Evolutionary conservation across 2,797 vertebrate genomes (phyloP), one percentile per base, ranked within the genome.

Genomic region (Smutsia temminckii): DNA sequence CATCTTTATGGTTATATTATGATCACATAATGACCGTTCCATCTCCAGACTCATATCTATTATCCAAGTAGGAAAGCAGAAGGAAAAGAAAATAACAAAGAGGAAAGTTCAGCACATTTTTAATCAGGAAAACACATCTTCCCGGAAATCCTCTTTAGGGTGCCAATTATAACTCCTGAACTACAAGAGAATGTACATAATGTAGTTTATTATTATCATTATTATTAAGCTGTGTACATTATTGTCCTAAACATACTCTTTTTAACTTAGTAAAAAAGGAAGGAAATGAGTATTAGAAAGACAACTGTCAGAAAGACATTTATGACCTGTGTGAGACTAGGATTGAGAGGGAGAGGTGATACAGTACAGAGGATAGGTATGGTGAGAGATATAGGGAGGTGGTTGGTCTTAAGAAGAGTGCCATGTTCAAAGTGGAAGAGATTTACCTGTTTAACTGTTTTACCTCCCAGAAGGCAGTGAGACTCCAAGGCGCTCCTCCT

Each of bases 161-260:
- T 59, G 21, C 34, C 27, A 49, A n/a, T 51, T 59, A 74, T 4
- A 61, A 7, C 20, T 53, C 25, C 25, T 53, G 53, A 40, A 1
- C 5, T 25, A 10, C n/a, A 42, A 79, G 2, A 3, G 17, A 72
- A 75, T 18, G 6, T 71, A 21, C 12, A 1, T 21, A n/a, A 79
- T 25, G 6, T 21, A 53, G 13, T 37, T 78, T 51, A 57, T 13
- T 0, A 34, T 64, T 17, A 5, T 32, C n/a, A 14, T 37, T 21
- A 0, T 40, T 16, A 51, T 68, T 69, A 64, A 85, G n/a, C 12
- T 42, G n/a, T 8, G 1, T 46, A 57, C 8, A 46, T 85, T 84
- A n/a, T 77, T 64, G 2, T 72, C 21, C 27, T 68, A 92, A 88
- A 51, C 3, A 68, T 21, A 57, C 5, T 61, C 20, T 17, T 4